Evolutionary conservation across 2,888 invertebrate genomes (phyloP).

Genomic region (Saturnia pavonia): DNA sequence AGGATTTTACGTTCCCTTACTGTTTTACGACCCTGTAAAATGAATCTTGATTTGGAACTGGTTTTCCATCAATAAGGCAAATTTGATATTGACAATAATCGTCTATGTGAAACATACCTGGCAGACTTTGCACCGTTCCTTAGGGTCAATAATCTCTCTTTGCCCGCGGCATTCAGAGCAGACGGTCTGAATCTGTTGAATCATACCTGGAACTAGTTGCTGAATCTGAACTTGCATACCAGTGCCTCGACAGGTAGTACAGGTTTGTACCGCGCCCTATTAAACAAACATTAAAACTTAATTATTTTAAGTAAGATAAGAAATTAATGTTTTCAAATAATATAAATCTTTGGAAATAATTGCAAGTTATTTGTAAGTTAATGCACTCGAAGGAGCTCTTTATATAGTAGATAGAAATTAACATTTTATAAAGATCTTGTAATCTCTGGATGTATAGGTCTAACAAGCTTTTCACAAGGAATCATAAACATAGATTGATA

Average conservation of each 20-base stretch:
- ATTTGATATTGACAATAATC: not conserved
- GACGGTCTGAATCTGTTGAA: conserved; percentile 95
- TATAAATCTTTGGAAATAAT: no score
- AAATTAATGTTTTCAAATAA: not conserved
- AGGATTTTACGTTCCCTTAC: conserved; percentile 95
- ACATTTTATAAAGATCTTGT: no score
- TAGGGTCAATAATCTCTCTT: conserved; percentile 92
- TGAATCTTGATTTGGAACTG: not conserved
- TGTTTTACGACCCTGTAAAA: conserved; percentile 89
- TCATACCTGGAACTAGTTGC: conserved; percentile 83
- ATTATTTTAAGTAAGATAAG: not conserved
- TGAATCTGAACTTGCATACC: conserved; percentile 89
- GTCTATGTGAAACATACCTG: conserved; percentile 59
- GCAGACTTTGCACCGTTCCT: conserved; percentile 97
- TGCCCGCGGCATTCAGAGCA: conserved; percentile 94
- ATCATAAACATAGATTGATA: not conserved
- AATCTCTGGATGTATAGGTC: no score
- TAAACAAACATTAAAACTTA: conserved; percentile 14
- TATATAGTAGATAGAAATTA: not conserved
- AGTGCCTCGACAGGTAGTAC: conserved; percentile 92
- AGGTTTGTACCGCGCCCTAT: conserved; percentile 91
- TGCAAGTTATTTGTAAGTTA: not conserved
- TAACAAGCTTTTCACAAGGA: no score
- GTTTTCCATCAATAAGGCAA: not conserved
- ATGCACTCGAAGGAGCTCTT: not conserved